Conservation (phyloP, 2,888 invertebrate species). For the Ectropis crepuscularia region DNA sequence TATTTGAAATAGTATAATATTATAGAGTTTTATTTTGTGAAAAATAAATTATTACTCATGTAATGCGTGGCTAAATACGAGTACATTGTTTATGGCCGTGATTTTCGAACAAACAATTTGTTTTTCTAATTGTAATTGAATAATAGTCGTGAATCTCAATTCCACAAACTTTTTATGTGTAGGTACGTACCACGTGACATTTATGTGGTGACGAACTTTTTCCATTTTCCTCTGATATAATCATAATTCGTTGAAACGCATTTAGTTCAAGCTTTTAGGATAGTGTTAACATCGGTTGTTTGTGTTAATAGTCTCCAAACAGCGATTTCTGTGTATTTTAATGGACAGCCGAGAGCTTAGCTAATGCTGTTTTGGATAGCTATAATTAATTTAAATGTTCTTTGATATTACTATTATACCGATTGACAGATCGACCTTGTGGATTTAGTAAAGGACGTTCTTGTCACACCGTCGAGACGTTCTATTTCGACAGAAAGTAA, state of each 20-base stretch:
- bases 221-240: not conserved
- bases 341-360: conserved; percentile 4
- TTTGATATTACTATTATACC: conserved; percentile 4
- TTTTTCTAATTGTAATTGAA: too few relatives aligned
- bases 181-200: too few relatives aligned
- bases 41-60: too few relatives aligned
- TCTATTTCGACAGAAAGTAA: conserved; percentile 59
- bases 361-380: not conserved
- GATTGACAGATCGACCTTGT: conserved; percentile 34
- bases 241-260: not conserved
- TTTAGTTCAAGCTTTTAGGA: conserved; percentile 3
- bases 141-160: too few relatives aligned
- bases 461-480: conserved; percentile 46
- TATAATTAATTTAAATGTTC: conserved; percentile 9
- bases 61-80: too few relatives aligned
- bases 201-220: not conserved
- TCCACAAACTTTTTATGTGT: too few relatives aligned
- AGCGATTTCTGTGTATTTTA: conserved; percentile 9
- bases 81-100: too few relatives aligned
- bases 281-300: conserved; percentile 8
- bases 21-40: too few relatives aligned
- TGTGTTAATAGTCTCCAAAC: conserved; percentile 5
- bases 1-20: too few relatives aligned
- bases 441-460: conserved; percentile 46
- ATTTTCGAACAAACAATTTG: too few relatives aligned